Evolutionary conservation across 2,797 vertebrate species (phyloP), one percentile per base, ranked within the genome.

Genomic region (Onychomys arenicola): DNA sequence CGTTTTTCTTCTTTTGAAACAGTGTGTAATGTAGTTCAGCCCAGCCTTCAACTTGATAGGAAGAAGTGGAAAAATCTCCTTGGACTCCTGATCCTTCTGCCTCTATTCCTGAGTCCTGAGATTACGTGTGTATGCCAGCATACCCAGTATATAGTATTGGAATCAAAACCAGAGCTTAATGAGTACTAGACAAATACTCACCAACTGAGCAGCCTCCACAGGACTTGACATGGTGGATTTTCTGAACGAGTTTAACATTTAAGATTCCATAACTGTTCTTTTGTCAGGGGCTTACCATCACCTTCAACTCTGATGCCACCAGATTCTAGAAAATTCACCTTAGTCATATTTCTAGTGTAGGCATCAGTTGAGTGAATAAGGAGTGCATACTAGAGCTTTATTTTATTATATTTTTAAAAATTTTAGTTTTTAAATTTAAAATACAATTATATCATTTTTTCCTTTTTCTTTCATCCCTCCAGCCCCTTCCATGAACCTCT

Each of bases 201-300:
- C 32, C 12, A 16, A 27, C 78, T 12, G 7, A 34, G 37, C 19
- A 11, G 34, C 0, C 34, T 2, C 32, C 63, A 94, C 27, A 75
- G 9, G 23, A 59, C 17, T 82, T 71, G 65, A 84, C 29, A 90
- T 61, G 67, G 52, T 71, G 37, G 34, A 80, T 59, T 94, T 49
- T 77, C 40, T 67, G 87, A 95, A 91, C 43, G 90, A 92, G 67
- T 0, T 5, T 87, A 82, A 87, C 6, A 82, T 84, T 94, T 52
- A 83, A 17, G 69, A 69, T 89, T 82, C n/a, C n/a, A 92, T 29
- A 91, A 67, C 13, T 63, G 29, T n/a, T 43, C 73, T 85, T 69
- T 95, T 61, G 16, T 57, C 6, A 5, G 52, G 61, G 49, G 52
- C 94, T 90, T 92, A 27, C 37, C 59, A 1, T 94, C 59, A 63